Evolutionary conservation across 2,888 invertebrate species (phyloP).

Genomic region (Latheticus oryzae): DNA sequence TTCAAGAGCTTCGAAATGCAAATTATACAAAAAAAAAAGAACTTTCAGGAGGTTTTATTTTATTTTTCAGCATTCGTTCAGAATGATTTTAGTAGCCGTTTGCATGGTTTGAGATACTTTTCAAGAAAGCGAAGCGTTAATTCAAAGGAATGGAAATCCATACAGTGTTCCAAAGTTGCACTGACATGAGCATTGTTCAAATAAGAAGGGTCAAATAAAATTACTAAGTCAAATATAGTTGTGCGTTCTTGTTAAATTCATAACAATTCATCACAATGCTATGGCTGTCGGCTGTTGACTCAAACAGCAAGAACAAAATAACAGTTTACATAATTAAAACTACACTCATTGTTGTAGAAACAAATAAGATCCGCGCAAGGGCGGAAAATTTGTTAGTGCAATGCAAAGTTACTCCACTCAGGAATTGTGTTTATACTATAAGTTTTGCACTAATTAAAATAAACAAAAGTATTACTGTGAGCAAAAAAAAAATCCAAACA

Average conservation of each 20-base stretch:
- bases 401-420: slow-evolving; percentile 22
- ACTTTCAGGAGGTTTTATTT: no score
- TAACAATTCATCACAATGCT: slow-evolving; percentile 29
- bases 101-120: no score
- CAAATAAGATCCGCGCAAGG: slow-evolving; percentile 38
- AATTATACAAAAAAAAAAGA: no score
- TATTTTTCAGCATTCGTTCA: no score
- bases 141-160: no score
- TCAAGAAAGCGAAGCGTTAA: no score
- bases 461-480: no score
- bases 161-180: no score
- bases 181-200: no score
- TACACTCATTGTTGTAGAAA: slow-evolving; percentile 34
- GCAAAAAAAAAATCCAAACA: no score
- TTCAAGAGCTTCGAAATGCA: neutral
- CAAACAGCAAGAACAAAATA: slow-evolving; percentile 34
- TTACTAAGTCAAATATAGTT: slow-evolving; percentile 14
- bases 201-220: slow-evolving; percentile 9
- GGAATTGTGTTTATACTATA: slow-evolving; percentile 18
- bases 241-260: slow-evolving; percentile 12
- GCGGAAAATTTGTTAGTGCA: slow-evolving; percentile 28
- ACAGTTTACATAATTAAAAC: slow-evolving; percentile 41
- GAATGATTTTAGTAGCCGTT: no score
- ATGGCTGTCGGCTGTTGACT: slow-evolving; percentile 32
- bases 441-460: slow-evolving; percentile 37